These are phyloP conservation scores for Stomatorhinus ivindoensis DNA, from an alignment of 2,113 vertebrate species.

Conservation along the genomic window DNA sequence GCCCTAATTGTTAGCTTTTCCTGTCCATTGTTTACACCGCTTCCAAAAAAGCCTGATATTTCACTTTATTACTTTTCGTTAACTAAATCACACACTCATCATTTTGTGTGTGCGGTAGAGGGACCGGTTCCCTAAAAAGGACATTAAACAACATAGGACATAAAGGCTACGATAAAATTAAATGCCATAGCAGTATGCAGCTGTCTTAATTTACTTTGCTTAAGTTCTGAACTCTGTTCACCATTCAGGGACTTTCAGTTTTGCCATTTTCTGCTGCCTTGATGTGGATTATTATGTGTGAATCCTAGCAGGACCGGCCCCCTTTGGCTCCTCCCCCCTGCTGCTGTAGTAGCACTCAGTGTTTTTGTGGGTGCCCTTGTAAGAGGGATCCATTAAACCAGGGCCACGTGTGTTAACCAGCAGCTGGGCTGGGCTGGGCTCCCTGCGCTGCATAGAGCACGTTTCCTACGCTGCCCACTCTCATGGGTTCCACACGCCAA, in stretches of 20 bases:
- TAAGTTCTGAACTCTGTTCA: neutral
- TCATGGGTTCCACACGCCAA: neutral
- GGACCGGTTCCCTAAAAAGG: too few species aligned
- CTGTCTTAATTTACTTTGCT: neutral
- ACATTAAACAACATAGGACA: too few species aligned
- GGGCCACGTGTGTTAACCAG: neutral
- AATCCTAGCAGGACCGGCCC: neutral
- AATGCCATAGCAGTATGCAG: neutral
- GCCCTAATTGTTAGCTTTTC: neutral
- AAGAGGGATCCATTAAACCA: neutral
- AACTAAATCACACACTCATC: neutral
- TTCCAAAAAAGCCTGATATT: too few species aligned
- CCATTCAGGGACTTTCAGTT: neutral
- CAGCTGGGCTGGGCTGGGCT: too few species aligned
- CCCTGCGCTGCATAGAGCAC: neutral
- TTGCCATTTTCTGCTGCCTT: neutral
- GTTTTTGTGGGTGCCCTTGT: neutral
- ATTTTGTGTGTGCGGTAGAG: neutral
- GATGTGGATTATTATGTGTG: neutral
- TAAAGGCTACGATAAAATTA: neutral
- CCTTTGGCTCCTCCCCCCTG: neutral
- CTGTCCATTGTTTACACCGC: neutral
- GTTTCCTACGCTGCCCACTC: neutral
- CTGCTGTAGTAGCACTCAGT: neutral
- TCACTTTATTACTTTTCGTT: too few species aligned